These are phyloP conservation scores for Aotus griseimembra DNA, from an alignment of 2,797 vertebrate genomes.

Conservation along the genomic window DNA sequence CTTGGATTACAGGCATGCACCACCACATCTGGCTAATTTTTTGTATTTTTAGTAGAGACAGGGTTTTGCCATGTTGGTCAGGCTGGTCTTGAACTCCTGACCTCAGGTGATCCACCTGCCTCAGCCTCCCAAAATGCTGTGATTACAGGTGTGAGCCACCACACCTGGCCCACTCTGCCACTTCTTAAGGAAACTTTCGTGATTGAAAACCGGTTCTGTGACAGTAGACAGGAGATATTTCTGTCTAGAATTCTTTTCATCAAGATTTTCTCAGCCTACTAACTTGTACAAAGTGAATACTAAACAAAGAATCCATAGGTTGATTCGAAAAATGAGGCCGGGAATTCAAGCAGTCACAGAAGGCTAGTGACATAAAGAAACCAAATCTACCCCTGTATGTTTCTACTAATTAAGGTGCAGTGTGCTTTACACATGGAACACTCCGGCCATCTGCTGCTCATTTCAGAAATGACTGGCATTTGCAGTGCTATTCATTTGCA, in stretches of 20 bases:
- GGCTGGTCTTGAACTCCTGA: too few relatives aligned
- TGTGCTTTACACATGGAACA: background rate
- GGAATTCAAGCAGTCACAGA: background rate
- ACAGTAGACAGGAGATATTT: background rate
- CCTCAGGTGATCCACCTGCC: too few relatives aligned
- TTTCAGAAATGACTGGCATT: background rate
- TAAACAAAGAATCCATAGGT: background rate
- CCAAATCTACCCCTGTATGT: background rate
- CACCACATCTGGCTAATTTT: too few relatives aligned
- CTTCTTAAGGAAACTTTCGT: background rate
- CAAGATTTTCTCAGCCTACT: background rate
- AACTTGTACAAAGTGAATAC: background rate
- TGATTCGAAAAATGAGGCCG: background rate
- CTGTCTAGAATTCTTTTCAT: background rate
- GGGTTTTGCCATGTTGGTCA: too few relatives aligned
- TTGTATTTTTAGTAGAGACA: too few relatives aligned
- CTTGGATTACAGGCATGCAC: too few relatives aligned
- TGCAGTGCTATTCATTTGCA: background rate
- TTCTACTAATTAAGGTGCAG: background rate
- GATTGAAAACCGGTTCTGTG: background rate
- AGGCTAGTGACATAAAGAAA: background rate
- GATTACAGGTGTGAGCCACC: too few relatives aligned
- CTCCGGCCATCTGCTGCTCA: background rate
- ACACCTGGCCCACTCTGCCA: background rate
- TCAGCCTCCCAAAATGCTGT: too few relatives aligned